Conservation (phyloP, 2,797 vertebrate species). For the Sciaenops ocellatus region DNA sequence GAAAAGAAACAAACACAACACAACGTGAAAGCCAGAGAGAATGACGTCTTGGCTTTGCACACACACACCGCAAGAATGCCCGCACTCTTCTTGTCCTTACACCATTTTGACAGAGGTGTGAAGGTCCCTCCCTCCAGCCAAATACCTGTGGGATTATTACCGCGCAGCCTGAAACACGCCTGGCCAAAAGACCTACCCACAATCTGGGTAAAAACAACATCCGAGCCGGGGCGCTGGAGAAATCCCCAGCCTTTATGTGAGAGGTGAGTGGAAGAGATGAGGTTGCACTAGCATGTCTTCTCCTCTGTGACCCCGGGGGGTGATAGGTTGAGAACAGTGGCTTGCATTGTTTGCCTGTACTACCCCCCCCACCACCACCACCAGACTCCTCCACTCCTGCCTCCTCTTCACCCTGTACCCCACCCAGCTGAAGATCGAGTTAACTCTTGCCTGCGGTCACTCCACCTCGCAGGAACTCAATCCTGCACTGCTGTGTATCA, state of each 20-base stretch:
- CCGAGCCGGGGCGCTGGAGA: conserved; percentile 69
- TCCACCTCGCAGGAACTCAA: conserved; percentile 79
- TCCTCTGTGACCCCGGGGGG: conserved; percentile 77
- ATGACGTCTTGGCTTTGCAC: conserved; percentile 47
- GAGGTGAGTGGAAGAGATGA: conserved; percentile 78
- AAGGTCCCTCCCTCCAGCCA: conserved; percentile 78
- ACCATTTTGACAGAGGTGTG: conserved; percentile 61
- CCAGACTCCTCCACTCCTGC: conserved; percentile 49
- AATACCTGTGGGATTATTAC: conserved; percentile 84
- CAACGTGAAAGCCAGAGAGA: conserved; percentile 24
- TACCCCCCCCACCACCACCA: conserved; percentile 2
- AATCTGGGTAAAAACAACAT: conserved; percentile 78
- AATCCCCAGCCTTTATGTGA: conserved; percentile 83
- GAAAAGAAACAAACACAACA: conserved; percentile 51
- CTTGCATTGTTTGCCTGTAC: conserved; percentile 78
- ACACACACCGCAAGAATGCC: conserved; percentile 35
- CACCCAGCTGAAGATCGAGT: conserved; percentile 81
- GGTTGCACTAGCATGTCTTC: conserved; percentile 83
- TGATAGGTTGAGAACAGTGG: conserved; percentile 83
- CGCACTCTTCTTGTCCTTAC: conserved; percentile 33
- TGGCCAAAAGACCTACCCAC: conserved; percentile 69
- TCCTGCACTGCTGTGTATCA: conserved; percentile 48
- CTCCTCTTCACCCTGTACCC: conserved; percentile 74
- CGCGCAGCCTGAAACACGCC: conserved; percentile 70
- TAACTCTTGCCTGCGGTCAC: conserved; percentile 83